Conservation (phyloP, 2,113 vertebrate species). For the Mugil cephalus region DNA sequence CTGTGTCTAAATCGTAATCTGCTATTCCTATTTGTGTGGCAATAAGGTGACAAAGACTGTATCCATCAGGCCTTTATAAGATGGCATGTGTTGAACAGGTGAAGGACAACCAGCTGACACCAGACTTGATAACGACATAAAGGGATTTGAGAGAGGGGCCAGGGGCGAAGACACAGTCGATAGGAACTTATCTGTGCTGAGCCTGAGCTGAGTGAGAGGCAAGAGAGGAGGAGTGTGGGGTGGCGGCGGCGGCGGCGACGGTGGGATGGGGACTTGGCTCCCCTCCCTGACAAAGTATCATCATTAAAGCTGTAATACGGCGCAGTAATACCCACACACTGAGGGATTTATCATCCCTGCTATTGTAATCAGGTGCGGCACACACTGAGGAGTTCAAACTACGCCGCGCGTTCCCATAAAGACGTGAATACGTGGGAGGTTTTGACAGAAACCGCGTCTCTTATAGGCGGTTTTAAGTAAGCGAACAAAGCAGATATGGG, state of each 20-base stretch:
- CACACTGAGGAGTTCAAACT: constrained; percentile 58
- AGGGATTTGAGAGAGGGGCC: constrained; percentile 77
- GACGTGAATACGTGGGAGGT: constrained; percentile 53
- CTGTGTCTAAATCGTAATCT: constrained; percentile 64
- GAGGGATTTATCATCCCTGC: constrained; percentile 68
- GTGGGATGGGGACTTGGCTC: constrained; percentile 51
- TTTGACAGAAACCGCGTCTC: constrained; percentile 43
- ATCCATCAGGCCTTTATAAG: constrained; percentile 65
- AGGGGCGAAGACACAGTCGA: constrained; percentile 73
- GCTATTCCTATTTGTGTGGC: constrained; percentile 47
- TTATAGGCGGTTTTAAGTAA: constrained; percentile 52
- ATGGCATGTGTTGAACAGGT: constrained; percentile 68
- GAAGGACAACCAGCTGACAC: constrained; percentile 80
- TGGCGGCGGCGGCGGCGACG: too few species aligned
- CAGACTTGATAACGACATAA: constrained; percentile 75
- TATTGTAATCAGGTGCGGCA: constrained; percentile 67
- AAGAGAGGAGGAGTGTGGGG: constrained; percentile 49
- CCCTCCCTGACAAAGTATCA: constrained; percentile 69
- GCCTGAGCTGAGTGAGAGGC: constrained; percentile 57
- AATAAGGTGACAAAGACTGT: constrained; percentile 40
- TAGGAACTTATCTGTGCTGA: constrained; percentile 76
- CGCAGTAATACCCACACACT: constrained; percentile 63
- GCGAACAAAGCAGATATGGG: constrained; percentile 52
- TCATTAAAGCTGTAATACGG: constrained; percentile 74
- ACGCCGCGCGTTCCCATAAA: constrained; percentile 47